Evolutionary conservation across 2,888 invertebrate species (phyloP), one percentile per base, ranked within the genome.

Genomic region (Pemphredon lugubris): DNA sequence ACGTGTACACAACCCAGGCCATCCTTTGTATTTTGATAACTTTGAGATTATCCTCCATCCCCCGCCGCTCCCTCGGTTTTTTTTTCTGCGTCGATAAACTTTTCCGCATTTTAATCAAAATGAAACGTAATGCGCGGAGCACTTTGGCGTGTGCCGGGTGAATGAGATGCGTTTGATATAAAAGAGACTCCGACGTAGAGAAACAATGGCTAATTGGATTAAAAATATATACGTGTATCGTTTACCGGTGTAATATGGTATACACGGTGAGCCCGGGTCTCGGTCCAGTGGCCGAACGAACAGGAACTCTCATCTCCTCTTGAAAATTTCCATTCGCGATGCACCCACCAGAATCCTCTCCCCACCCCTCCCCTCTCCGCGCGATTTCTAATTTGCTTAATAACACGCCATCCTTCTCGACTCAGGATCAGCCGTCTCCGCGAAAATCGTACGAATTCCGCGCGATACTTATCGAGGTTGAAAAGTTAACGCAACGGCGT

Each of bases 161-260:
- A 37, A 50, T 16, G 55, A 26, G 54, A 45, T 30, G 45, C 48
- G 51, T 59, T 59, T 71, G 59, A 65, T 71, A 39, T 65, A 45
- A 55, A 71, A 65, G 72, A 51, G 59, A 58, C 64, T 32, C 39
- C 48, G 48, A 26, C 44, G 37, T n/a, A n/a, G 39, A 45, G 65
- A 50, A 59, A 59, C 50, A 55, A 65, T 51, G 20, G 72, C 71
- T 73, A 73, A 73, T 73, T 73, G 65, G 59, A 73, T 73, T 73
- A 64, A 72, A 71, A 44, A 54, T 64, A 59, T 54, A 30, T n/a
- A 34, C n/a, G n/a, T 34, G n/a, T 34, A n/a, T 34, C 18, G 40
- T 53, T 37, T 47, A 30, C 39, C 9, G 20, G 50, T 21, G 1
- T 23, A n/a, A 1, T 9, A n/a, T n/a, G 9, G 9, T n/a, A 9